Evolutionary conservation across 2,113 vertebrate genomes (phyloP), one percentile per base, ranked within the genome.

Genomic region (Anolis sagrei): DNA sequence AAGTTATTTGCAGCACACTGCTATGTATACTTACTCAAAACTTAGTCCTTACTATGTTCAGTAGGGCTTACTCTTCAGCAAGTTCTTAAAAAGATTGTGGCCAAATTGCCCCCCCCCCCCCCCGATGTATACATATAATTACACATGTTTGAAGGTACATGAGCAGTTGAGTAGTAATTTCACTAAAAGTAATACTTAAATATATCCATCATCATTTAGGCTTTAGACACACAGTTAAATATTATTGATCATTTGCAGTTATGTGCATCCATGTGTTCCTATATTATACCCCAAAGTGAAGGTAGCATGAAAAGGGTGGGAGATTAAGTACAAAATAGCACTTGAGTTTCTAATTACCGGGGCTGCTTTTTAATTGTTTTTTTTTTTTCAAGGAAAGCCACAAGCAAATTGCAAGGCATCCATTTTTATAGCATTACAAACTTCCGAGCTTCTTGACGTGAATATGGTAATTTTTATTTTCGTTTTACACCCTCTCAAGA

Each of bases 401-500:
- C 95, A 93, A 96, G 95, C 95, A 97, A 96, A 97, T 97, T 97
- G 96, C 90, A 97, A n/a, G 93, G 94, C 95, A 97, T 94, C 88
- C 90, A 95, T 94, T 97, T 58, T 97, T 97, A 97, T 96, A 96
- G 95, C 93, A 93, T 94, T 95, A 94, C 94, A 96, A 97, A 96
- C 95, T 96, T 96, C 96, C 90, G 94, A 93, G 94, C 95, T 95
- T 94, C 92, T 81, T 92, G 95, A 97, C 97, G 97, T 97, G 96
- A 97, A 97, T 97, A 97, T 97, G 96, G 95, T 97, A 97, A 97
- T 97, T 89, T 96, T 83, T 34, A 62, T 76, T 94, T 97, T 95
- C 14, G 96, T 96, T 97, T 97, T 97, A 97, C 95, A 95, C 83
- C 95, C 97, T 97, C 96, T 97, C 95, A 95, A 97, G 96, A 96